phyloP scores from a whole-genome alignment of 2,797 vertebrate species.

The Crocodylus rhombifer region DNA sequence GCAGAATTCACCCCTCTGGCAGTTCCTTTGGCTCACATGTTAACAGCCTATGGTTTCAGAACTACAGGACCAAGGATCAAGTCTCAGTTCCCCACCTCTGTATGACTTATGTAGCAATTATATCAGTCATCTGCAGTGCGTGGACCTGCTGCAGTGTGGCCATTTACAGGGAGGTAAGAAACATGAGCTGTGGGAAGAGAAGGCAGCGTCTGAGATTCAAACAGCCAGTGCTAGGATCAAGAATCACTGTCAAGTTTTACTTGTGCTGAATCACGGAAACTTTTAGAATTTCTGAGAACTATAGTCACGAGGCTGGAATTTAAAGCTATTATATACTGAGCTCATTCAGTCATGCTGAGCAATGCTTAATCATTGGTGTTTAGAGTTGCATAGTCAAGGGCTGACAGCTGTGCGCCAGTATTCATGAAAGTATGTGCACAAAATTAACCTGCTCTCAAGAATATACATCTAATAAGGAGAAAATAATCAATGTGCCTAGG shows the following conservation, averaged over 20 bases:
- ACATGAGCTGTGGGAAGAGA: not conserved
- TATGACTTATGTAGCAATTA: not conserved
- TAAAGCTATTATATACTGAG: not conserved
- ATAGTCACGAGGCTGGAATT: not conserved
- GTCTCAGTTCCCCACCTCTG: not conserved
- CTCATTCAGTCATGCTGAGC: not conserved
- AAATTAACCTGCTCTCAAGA: constrained; percentile 27
- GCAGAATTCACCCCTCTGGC: not conserved
- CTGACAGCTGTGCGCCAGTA: not conserved
- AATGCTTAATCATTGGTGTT: not conserved
- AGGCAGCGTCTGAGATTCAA: not conserved
- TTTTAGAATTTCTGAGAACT: not conserved
- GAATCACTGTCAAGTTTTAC: not conserved
- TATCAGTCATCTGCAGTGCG: not conserved
- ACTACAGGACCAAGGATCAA: not conserved
- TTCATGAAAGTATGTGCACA: not conserved
- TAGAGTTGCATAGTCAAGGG: not conserved
- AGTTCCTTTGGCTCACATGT: not conserved
- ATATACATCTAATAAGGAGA: constrained; percentile 78
- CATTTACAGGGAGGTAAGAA: not conserved
- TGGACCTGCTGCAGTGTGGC: not conserved
- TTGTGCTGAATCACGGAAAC: not conserved
- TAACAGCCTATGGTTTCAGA: not conserved
- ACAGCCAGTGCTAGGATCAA: not conserved
- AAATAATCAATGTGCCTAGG: constrained; percentile 62